These are phyloP conservation scores for Gymnoscopelus braueri DNA, from an alignment of 2,797 vertebrate genomes.

Conservation along the genomic window DNA sequence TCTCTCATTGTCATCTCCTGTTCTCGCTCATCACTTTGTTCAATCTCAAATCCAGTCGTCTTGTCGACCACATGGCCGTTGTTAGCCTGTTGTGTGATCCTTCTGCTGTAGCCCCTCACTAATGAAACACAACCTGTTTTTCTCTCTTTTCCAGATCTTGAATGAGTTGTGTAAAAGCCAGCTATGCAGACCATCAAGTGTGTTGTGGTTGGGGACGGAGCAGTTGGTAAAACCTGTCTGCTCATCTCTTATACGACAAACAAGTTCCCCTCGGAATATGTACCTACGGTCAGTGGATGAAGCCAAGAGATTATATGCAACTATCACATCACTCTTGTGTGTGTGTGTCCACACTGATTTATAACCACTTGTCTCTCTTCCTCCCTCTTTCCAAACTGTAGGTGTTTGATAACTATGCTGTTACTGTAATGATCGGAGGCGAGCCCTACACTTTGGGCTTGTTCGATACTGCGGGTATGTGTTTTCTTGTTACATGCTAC, in stretches of 20 bases:
- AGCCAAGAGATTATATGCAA: too few relatives aligned
- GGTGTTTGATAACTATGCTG: slow-evolving; percentile 89
- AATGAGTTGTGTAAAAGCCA: slow-evolving; percentile 76
- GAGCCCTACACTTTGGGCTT: slow-evolving; percentile 86
- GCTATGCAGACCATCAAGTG: slow-evolving; percentile 89
- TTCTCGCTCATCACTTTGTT: too few relatives aligned
- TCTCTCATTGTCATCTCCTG: too few relatives aligned
- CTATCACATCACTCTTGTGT: background rate
- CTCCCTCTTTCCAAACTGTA: slow-evolving; percentile 44
- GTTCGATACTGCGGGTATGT: slow-evolving; percentile 86
- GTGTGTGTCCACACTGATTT: background rate
- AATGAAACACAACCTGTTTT: background rate
- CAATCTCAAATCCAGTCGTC: too few relatives aligned
- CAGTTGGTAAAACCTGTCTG: slow-evolving; percentile 87
- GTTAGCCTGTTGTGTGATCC: too few relatives aligned
- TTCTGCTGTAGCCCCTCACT: too few relatives aligned
- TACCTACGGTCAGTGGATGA: slow-evolving; percentile 81
- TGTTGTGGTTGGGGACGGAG: slow-evolving; percentile 86
- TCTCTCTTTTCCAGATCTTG: slow-evolving; percentile 74
- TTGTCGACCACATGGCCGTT: too few relatives aligned
- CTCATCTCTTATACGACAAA: slow-evolving; percentile 88
- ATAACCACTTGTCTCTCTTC: background rate
- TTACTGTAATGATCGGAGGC: slow-evolving; percentile 87
- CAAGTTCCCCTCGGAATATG: slow-evolving; percentile 87
- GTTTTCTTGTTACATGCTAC: background rate